These are phyloP conservation scores for Zaprionus taronus DNA, from an alignment of 1,140 invertebrate genomes.

Conservation along the genomic window DNA sequence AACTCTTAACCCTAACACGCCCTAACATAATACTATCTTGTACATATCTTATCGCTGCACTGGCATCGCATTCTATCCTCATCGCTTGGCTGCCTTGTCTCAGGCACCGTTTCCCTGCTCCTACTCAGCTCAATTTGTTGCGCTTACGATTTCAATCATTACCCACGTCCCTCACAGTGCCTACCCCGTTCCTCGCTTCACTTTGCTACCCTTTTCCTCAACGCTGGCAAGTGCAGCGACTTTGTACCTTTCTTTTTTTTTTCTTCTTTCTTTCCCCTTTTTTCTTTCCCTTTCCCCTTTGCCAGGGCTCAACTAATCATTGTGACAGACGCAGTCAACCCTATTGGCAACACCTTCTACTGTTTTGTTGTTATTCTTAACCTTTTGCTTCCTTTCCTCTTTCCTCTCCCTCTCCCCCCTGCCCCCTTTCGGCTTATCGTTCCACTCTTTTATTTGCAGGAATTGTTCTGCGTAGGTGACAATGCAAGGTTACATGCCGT, in stretches of 20 bases:
- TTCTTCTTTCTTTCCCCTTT: slow-evolving; percentile 1
- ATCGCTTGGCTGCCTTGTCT: slow-evolving; percentile 18
- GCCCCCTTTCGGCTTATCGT: slow-evolving; percentile 45
- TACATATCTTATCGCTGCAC: slow-evolving; percentile 32
- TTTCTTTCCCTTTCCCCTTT: slow-evolving; percentile 12
- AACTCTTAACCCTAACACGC: slow-evolving; percentile 46
- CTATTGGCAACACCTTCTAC: slow-evolving; percentile 55
- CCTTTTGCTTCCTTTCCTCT: slow-evolving; percentile 64
- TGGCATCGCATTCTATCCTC: slow-evolving; percentile 26
- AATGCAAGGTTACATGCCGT: slow-evolving; percentile 65
- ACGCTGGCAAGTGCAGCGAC: slow-evolving; percentile 55
- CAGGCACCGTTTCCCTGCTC: neutral
- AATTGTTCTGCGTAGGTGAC: slow-evolving; percentile 51
- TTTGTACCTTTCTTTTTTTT: slow-evolving; percentile 34
- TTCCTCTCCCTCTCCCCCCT: neutral
- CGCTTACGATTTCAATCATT: slow-evolving; percentile 61
- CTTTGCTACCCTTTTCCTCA: slow-evolving; percentile 41
- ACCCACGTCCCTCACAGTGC: slow-evolving; percentile 11
- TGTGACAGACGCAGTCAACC: slow-evolving; percentile 59
- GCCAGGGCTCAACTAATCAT: slow-evolving; percentile 35
- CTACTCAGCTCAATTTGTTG: slow-evolving; percentile 46
- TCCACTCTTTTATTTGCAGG: slow-evolving; percentile 30
- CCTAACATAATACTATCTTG: slow-evolving; percentile 18
- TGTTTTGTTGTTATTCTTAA: slow-evolving; percentile 54
- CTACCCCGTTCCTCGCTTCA: slow-evolving; percentile 7